Base-by-base conservation (phyloP, 2,888 invertebrate genomes). In the Amblyteles armatorius region DNA sequence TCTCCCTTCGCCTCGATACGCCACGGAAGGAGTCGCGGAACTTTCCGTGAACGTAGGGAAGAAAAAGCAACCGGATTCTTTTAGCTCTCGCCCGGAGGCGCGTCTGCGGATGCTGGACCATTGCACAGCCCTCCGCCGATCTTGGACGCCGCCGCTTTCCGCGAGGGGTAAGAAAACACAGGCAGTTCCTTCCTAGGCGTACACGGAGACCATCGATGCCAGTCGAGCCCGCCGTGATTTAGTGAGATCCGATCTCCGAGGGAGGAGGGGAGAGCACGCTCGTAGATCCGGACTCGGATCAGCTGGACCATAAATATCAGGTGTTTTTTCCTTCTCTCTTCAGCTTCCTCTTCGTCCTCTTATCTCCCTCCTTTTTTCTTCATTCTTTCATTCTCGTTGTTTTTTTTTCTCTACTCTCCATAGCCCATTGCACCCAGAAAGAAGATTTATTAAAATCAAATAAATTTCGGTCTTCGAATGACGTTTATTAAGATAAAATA, bases 281-380 rank as follows among this genome's bases (percentile, higher is more conserved):
- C 26, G 40, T 52, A 55, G 71, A 71, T 65, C 71, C 88, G 85
- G 88, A 85, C 87, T 88, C 90, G 90, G 90, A 92, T 92, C 92
- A 91, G 89, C 87, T 87, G 87, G 89, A 90, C 90, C 89, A 92
- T 92, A 92, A 92, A 92, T 92, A 92, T 91, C 88, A 89, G 88
- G 88, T 88, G 88, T 87, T 88, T 89, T 82, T 74, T 84, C 80
- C 50, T 74, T 81, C 36, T 63, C 77, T 44, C 7, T 44, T 65
- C 73, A 7, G 33, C 63, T 71, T 36, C 40, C 60, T 69, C 22
- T 13, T 13, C 57, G 19, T 63, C 36, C 74, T 67, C 36, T 36
- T 71, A 44, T 78, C 78, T 67, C 82, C 52, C 71, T 65, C 65
- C 63, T 29, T 33, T 57, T 44, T 52, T 48, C 52, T 48, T 16